phyloP scores from a whole-genome alignment of 2,113 vertebrate species.

The Trinectes maculatus region DNA sequence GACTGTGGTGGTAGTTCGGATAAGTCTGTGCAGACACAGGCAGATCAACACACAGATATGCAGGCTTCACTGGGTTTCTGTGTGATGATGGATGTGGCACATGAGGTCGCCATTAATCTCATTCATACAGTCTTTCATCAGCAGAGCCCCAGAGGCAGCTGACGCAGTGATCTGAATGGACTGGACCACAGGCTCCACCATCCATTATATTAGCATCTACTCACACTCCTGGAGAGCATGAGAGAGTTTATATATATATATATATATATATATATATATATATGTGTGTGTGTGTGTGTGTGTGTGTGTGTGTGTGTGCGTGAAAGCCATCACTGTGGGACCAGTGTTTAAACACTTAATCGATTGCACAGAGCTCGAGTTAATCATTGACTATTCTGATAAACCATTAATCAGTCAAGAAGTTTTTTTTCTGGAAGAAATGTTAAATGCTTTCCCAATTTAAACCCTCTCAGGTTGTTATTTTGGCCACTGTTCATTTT shows the following conservation, averaged over 20 bases:
- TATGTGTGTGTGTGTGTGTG: slow-evolving; percentile 18
- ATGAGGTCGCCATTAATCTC: slow-evolving; percentile 61
- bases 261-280: no score
- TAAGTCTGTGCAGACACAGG: slow-evolving; percentile 17
- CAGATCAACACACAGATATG: no score
- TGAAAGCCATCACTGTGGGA: not conserved
- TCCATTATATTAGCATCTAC: slow-evolving; percentile 25
- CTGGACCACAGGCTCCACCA: slow-evolving; percentile 40
- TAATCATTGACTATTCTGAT: not conserved
- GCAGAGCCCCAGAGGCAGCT: slow-evolving; percentile 38
- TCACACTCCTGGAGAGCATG: slow-evolving; percentile 13
- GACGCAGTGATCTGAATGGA: slow-evolving; percentile 26
- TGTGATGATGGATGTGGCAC: slow-evolving; percentile 63
- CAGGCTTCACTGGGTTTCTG: no score
- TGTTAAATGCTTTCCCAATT: not conserved
- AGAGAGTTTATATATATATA: no score
- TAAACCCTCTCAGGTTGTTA: no score
- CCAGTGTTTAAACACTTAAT: not conserved
- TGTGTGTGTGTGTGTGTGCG: slow-evolving; percentile 13
- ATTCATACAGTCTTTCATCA: slow-evolving; percentile 49
- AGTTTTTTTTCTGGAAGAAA: not conserved
- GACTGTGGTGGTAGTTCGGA: slow-evolving; percentile 17
- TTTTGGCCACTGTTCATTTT: no score
- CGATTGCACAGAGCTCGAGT: not conserved
- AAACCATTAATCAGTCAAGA: not conserved